Evolutionary conservation across 2,888 invertebrate genomes (phyloP).

Genomic region (Agrotis exclamationis): DNA sequence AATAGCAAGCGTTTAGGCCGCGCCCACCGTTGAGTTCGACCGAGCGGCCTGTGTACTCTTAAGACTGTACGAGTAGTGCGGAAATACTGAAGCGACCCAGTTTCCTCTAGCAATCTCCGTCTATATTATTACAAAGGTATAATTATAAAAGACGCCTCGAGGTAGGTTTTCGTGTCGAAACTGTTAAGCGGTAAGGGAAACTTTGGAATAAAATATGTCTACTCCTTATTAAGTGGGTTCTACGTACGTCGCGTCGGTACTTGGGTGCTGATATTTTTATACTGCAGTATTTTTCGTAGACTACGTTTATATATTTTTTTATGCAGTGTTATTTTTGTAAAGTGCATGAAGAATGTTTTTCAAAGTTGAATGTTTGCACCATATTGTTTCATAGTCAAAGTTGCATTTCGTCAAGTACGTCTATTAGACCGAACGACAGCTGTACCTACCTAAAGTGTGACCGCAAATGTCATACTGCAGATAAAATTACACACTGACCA

Average conservation of each 20-base stretch:
- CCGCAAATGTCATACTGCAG: too few relatives aligned
- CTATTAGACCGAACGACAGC: too few relatives aligned
- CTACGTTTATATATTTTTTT: background rate
- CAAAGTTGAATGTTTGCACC: background rate
- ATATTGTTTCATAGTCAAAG: background rate
- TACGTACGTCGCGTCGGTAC: background rate
- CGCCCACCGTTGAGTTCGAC: too few relatives aligned
- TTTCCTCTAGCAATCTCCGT: conserved; percentile 48
- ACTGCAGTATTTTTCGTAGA: background rate
- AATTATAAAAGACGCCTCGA: conserved; percentile 61
- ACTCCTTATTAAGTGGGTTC: background rate
- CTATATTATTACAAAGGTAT: conserved; percentile 59
- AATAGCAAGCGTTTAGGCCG: too few relatives aligned
- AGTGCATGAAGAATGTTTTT: background rate
- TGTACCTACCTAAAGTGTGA: too few relatives aligned
- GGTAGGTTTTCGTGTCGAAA: conserved; percentile 48
- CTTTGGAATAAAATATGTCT: conserved; percentile 49
- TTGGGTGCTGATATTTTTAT: background rate
- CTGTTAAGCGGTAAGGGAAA: conserved; percentile 42
- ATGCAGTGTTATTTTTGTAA: background rate
- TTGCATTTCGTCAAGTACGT: too few relatives aligned
- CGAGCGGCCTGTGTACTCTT: too few relatives aligned
- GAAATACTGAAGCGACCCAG: conserved; percentile 46
- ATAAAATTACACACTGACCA: too few relatives aligned
- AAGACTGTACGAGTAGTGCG: conserved; percentile 53